Percentiles rank a stretch among this genome's conserved stretches.
Evolutionary conservation across 1,140 invertebrate genomes (phyloP).

Genomic region (Asbolus verrucosus): DNA sequence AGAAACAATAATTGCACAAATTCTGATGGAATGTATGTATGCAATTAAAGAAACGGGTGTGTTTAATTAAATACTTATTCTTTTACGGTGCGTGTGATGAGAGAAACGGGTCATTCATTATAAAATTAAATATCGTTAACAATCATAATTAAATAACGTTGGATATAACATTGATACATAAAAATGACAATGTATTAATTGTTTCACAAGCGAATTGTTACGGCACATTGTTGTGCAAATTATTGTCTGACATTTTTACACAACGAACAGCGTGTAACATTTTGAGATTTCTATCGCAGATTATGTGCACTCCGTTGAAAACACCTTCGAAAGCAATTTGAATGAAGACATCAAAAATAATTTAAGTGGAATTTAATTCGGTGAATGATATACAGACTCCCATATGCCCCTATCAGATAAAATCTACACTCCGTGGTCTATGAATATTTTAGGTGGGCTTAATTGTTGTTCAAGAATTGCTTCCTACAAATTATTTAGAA

Average conservation of each 20-base stretch:
- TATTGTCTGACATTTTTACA: background rate
- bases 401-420: too few relatives aligned
- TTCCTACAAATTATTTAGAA: too few relatives aligned
- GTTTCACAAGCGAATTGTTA: too few relatives aligned
- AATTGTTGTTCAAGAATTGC: too few relatives aligned
- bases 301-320: conserved; percentile 2
- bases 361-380: conserved; percentile 34
- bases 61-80: too few relatives aligned
- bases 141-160: conserved; percentile 10
- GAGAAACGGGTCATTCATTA: background rate
- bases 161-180: conserved; percentile 7
- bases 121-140: background rate
- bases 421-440: too few relatives aligned
- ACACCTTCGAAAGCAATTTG: background rate
- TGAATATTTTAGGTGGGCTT: too few relatives aligned
- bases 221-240: conserved; percentile 6
- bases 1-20: too few relatives aligned
- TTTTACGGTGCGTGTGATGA: conserved; percentile 13
- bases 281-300: conserved; percentile 1
- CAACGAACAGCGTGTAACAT: conserved; percentile 12
- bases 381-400: conserved; percentile 11
- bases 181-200: too few relatives aligned
- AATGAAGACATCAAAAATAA: conserved; percentile 30
- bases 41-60: background rate
- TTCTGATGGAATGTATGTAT: too few relatives aligned